phyloP scores from a whole-genome alignment of 2,797 vertebrate species.

The Sparidentex hasta region DNA sequence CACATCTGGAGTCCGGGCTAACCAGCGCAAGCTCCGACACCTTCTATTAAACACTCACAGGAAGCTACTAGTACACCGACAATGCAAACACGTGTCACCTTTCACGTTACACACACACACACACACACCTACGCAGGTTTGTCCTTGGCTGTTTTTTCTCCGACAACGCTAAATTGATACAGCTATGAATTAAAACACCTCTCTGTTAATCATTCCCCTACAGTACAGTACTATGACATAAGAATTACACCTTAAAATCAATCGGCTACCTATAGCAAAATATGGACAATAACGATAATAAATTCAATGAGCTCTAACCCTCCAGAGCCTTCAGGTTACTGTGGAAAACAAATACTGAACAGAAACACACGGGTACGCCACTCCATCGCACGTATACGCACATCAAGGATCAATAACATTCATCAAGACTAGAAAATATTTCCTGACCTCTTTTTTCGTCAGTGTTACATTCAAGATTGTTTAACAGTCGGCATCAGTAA shows the following conservation, averaged over 20 bases:
- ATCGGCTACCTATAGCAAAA: slow-evolving; percentile 11
- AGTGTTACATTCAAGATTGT: slow-evolving; percentile 79
- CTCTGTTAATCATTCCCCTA: slow-evolving; percentile 34
- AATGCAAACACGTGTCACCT: slow-evolving; percentile 55
- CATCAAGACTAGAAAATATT: slow-evolving; percentile 62
- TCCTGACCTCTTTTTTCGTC: slow-evolving; percentile 55
- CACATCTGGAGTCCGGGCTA: slow-evolving; percentile 44
- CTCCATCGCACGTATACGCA: slow-evolving; percentile 62
- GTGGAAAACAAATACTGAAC: slow-evolving; percentile 45
- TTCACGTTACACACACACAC: slow-evolving; percentile 49
- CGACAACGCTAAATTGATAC: slow-evolving; percentile 34
- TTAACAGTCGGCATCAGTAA: slow-evolving; percentile 73
- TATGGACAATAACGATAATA: slow-evolving; percentile 18
- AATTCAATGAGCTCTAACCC: background rate
- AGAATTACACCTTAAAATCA: slow-evolving; percentile 20
- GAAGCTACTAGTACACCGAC: slow-evolving; percentile 55
- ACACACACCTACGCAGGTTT: slow-evolving; percentile 15
- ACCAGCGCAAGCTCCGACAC: slow-evolving; percentile 34
- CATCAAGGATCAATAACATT: slow-evolving; percentile 69
- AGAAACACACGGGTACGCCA: slow-evolving; percentile 58
- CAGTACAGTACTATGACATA: slow-evolving; percentile 36
- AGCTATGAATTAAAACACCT: slow-evolving; percentile 29
- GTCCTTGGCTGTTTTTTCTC: slow-evolving; percentile 62
- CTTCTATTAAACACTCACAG: slow-evolving; percentile 49
- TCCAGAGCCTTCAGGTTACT: slow-evolving; percentile 11